These are phyloP conservation scores for Periophthalmodon schlosseri DNA, from an alignment of 2,113 vertebrate species.

Conservation along the genomic window DNA sequence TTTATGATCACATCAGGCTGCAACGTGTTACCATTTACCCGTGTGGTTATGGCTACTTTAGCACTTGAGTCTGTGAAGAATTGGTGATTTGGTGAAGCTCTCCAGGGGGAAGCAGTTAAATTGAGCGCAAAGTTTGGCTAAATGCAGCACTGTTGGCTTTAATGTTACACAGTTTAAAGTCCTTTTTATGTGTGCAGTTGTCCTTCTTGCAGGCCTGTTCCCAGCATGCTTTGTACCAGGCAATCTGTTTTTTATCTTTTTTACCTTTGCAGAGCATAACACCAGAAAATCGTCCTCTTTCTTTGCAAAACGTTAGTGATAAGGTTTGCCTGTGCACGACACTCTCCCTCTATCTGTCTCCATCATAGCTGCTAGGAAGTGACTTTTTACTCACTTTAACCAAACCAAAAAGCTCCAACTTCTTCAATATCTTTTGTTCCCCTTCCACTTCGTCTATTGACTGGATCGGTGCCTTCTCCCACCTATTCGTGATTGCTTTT, in stretches of 20 bases:
- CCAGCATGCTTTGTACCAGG: background rate
- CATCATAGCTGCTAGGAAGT: background rate
- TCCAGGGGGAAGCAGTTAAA: conserved; percentile 13
- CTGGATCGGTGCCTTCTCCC: conserved; percentile 11
- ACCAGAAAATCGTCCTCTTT: conserved; percentile 2
- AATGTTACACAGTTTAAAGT: conserved; percentile 36
- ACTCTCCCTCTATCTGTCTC: background rate
- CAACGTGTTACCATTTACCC: background rate
- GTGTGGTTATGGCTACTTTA: background rate
- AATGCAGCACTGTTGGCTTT: background rate
- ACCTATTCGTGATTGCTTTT: conserved; percentile 15
- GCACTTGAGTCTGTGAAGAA: background rate
- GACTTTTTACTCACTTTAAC: background rate
- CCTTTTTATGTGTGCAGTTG: conserved; percentile 5
- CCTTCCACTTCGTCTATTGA: conserved; percentile 4
- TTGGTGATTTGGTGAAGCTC: conserved; percentile 23
- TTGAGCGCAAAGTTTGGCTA: conserved; percentile 16
- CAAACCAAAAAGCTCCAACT: background rate
- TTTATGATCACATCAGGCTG: background rate
- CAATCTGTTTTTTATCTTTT: conserved; percentile 48
- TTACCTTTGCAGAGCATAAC: conserved; percentile 23
- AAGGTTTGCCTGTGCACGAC: background rate
- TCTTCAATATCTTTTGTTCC: background rate
- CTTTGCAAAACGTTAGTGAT: conserved; percentile 13
- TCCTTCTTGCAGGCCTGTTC: conserved; percentile 31